Conservation (phyloP, 2,797 vertebrate genomes). For the Bradypodion pumilum region DNA sequence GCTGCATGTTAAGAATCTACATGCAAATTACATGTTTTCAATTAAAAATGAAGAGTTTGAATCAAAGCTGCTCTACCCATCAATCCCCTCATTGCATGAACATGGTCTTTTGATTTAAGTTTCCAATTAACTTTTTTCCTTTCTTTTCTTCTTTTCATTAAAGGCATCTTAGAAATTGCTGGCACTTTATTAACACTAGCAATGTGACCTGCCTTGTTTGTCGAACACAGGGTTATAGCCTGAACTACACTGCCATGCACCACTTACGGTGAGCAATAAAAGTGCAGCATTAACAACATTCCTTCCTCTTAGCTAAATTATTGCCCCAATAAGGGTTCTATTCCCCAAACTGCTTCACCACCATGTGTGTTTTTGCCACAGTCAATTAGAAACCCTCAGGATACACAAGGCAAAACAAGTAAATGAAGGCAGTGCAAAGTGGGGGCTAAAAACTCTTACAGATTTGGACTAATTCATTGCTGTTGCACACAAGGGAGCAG, state of each 20-base stretch:
- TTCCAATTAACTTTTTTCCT: constrained; percentile 44
- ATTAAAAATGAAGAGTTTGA: constrained; percentile 11
- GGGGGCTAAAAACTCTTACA: not conserved
- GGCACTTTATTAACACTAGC: constrained; percentile 16
- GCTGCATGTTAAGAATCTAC: not conserved
- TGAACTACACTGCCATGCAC: not conserved
- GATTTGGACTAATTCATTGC: constrained; percentile 14
- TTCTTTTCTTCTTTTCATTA: not conserved
- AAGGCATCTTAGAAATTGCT: constrained; percentile 11
- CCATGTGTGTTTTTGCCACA: not conserved
- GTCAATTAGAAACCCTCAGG: constrained; percentile 9
- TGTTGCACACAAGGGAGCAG: not conserved
- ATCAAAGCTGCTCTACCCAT: constrained; percentile 4
- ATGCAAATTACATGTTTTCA: not conserved
- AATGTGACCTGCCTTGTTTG: not conserved
- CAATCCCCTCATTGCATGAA: constrained; percentile 5
- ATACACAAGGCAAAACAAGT: constrained; percentile 3
- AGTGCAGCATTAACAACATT: constrained; percentile 23
- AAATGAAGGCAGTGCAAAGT: not conserved
- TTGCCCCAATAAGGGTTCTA: constrained; percentile 15
- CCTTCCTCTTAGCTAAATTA: not conserved
- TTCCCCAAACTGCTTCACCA: not conserved
- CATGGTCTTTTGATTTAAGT: constrained; percentile 4
- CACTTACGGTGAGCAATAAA: constrained; percentile 24
- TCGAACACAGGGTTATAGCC: not conserved